Percentiles rank a stretch among this genome's conserved stretches.
These are phyloP conservation scores for Arizona elegans DNA, from an alignment of 2,113 vertebrate species.

Conservation along the genomic window DNA sequence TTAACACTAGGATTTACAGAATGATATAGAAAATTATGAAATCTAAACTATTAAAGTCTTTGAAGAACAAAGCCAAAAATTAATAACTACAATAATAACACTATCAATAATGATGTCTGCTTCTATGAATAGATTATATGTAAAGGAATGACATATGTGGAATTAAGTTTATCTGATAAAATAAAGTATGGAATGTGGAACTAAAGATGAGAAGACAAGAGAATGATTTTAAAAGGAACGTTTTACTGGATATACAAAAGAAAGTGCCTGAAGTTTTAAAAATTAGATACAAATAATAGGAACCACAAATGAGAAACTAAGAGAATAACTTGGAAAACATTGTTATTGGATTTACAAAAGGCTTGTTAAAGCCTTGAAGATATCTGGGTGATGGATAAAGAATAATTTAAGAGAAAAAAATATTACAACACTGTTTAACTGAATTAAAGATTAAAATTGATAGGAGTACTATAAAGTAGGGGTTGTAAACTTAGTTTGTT, in stretches of 20 bases:
- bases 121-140: neutral
- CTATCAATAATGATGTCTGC: too few species aligned
- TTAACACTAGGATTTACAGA: neutral
- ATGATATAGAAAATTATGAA: neutral
- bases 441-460: neutral
- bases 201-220: neutral
- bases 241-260: too few species aligned
- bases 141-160: neutral
- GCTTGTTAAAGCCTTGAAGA: neutral
- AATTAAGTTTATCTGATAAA: neutral
- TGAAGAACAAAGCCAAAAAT: neutral
- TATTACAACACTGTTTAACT: neutral
- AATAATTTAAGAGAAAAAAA: neutral
- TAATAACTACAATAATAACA: neutral
- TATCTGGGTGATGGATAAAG: neutral
- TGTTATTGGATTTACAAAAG: neutral
- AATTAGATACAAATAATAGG: neutral
- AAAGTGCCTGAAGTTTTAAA: too few species aligned
- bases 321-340: too few species aligned
- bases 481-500: too few species aligned
- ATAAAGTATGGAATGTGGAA: neutral
- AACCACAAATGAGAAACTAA: too few species aligned
- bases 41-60: neutral
- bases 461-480: neutral
- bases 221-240: neutral